Conservation (phyloP, 2,113 vertebrate genomes). For the Tachycineta bicolor region DNA sequence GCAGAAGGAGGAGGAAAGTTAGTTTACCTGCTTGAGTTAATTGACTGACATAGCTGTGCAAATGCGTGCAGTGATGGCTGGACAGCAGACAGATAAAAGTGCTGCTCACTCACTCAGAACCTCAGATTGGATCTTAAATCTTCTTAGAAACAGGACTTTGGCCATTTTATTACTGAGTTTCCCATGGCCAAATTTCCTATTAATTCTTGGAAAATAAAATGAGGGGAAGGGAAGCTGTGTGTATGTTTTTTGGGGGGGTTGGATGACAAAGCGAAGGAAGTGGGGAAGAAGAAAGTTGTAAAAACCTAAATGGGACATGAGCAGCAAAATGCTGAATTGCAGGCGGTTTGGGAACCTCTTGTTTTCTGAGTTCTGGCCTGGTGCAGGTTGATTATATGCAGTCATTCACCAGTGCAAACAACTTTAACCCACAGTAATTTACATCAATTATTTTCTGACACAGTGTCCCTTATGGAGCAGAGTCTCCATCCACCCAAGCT, state of each 20-base stretch:
- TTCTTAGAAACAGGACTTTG: not conserved
- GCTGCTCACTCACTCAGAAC: not conserved
- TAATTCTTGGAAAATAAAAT: not conserved
- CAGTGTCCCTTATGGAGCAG: no score
- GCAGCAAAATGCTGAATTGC: not conserved
- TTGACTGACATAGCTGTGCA: not conserved
- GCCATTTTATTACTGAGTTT: not conserved
- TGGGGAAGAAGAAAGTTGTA: not conserved
- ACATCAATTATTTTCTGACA: not conserved
- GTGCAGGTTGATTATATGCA: not conserved
- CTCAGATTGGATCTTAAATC: not conserved
- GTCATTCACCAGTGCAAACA: not conserved
- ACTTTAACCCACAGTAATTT: not conserved
- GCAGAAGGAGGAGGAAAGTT: not conserved
- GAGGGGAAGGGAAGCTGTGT: fast-evolving
- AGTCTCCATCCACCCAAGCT: no score
- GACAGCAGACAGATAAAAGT: not conserved
- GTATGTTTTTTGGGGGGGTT: fast-evolving
- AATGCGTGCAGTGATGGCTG: not conserved
- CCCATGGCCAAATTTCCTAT: not conserved
- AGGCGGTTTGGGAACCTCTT: not conserved
- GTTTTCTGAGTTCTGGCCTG: not conserved
- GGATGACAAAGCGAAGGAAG: not conserved
- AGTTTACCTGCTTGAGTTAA: not conserved
- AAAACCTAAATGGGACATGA: not conserved